Conservation (phyloP, 2,113 vertebrate species). For the Isurus oxyrinchus region DNA sequence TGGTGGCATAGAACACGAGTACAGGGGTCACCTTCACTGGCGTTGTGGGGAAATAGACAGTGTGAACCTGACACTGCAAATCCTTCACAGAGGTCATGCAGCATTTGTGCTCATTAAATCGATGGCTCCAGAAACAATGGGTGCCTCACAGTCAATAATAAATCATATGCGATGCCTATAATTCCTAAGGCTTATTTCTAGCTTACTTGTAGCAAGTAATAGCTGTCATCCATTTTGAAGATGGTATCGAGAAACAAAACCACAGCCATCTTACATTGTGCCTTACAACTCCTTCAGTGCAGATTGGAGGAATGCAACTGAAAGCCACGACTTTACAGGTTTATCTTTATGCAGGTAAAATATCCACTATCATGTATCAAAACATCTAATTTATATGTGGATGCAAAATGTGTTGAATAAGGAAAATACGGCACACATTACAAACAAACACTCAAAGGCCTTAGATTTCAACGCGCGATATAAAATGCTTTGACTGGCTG, state of each 20-base stretch:
- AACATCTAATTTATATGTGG: not conserved
- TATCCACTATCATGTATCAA: no score
- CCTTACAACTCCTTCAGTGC: not conserved
- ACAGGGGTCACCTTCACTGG: not conserved
- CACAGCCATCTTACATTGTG: not conserved
- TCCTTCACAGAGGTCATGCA: not conserved
- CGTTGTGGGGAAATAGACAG: not conserved
- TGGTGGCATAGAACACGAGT: not conserved
- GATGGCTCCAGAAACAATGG: not conserved
- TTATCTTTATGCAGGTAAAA: not conserved
- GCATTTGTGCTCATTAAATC: not conserved
- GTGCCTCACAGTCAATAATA: not conserved
- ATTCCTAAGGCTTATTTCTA: not conserved
- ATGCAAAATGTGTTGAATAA: not conserved
- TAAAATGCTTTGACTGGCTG: not conserved
- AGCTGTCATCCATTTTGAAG: not conserved
- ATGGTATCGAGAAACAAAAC: not conserved
- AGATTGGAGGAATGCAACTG: not conserved
- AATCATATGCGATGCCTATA: not conserved
- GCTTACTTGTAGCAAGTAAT: not conserved
- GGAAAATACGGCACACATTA: not conserved
- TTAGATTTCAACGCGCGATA: not conserved
- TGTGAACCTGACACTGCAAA: not conserved
- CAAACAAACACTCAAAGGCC: not conserved
- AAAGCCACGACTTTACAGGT: not conserved